These are phyloP conservation scores for Pimephales promelas DNA, from an alignment of 2,113 vertebrate species.

Conservation along the genomic window DNA sequence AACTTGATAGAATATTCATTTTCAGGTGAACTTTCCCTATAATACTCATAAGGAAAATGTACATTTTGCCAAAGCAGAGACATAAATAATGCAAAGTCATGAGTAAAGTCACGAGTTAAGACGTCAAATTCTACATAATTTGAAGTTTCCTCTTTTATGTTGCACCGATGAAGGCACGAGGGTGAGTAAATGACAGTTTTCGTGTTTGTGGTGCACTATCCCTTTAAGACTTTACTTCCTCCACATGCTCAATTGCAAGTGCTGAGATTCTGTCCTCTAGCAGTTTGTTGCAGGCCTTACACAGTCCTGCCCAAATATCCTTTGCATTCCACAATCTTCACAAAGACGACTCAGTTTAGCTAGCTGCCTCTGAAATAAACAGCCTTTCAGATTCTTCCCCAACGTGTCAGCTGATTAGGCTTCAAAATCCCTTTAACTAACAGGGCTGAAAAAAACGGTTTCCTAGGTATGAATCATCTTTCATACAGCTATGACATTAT, in stretches of 20 bases:
- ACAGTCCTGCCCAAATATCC: background rate
- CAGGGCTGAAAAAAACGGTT: background rate
- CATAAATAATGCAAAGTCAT: background rate
- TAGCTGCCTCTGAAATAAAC: background rate
- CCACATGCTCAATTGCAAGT: background rate
- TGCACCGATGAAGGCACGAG: background rate
- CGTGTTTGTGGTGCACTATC: background rate
- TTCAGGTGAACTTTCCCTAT: too few species aligned
- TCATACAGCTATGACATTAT: background rate
- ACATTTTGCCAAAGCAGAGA: slow-evolving; percentile 5
- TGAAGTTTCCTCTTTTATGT: background rate
- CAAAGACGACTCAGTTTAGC: slow-evolving; percentile 21
- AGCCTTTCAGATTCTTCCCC: background rate
- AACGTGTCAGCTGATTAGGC: background rate
- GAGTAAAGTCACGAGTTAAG: background rate
- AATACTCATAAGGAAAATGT: too few species aligned
- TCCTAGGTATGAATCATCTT: background rate
- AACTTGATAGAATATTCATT: too few species aligned
- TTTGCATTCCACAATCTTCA: slow-evolving; percentile 6
- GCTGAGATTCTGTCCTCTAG: background rate
- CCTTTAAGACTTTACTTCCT: background rate
- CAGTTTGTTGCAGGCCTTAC: slow-evolving; percentile 3
- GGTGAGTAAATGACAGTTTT: background rate
- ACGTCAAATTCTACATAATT: background rate
- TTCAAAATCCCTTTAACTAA: background rate